A percentile compares a stretch with the other conserved stretches of the same genome.
Conservation (phyloP, 2,797 vertebrate species). For the Platyrinchus mystaceus region DNA sequence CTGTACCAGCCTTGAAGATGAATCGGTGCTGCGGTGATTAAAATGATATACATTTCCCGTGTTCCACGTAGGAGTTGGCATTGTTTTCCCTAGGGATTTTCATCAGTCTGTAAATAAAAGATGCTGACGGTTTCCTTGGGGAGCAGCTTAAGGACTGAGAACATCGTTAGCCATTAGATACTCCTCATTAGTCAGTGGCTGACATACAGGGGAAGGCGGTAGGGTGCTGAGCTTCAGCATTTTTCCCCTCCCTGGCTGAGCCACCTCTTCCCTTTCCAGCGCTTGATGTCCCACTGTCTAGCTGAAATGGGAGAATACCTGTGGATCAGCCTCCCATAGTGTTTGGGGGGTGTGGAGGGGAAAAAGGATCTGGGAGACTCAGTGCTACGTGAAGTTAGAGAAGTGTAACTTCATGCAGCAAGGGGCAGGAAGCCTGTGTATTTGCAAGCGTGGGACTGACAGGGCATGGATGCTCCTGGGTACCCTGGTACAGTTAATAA, state of each 20-base stretch:
- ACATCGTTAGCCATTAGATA: background rate
- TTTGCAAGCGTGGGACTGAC: background rate
- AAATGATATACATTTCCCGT: background rate
- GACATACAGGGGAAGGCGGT: background rate
- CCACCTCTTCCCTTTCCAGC: background rate
- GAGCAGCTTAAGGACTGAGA: constrained; percentile 11
- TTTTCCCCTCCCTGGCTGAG: background rate
- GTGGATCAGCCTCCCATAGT: background rate
- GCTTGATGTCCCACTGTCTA: background rate
- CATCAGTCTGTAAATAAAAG: constrained; percentile 36
- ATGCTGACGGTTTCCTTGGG: background rate
- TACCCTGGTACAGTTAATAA: background rate
- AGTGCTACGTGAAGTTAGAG: background rate
- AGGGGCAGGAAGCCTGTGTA: background rate
- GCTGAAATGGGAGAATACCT: background rate
- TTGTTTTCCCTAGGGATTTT: constrained; percentile 19
- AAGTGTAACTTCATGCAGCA: background rate
- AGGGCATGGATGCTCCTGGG: background rate
- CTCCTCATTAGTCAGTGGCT: background rate
- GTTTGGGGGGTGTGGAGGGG: background rate
- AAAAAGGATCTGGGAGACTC: background rate
- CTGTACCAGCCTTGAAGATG: constrained; percentile 7
- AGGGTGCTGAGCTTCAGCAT: background rate
- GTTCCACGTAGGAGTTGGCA: background rate
- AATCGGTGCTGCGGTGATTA: constrained; percentile 7